Base-by-base conservation (phyloP, 2,797 vertebrate genomes). In the Dendrocincla tyrannina region DNA sequence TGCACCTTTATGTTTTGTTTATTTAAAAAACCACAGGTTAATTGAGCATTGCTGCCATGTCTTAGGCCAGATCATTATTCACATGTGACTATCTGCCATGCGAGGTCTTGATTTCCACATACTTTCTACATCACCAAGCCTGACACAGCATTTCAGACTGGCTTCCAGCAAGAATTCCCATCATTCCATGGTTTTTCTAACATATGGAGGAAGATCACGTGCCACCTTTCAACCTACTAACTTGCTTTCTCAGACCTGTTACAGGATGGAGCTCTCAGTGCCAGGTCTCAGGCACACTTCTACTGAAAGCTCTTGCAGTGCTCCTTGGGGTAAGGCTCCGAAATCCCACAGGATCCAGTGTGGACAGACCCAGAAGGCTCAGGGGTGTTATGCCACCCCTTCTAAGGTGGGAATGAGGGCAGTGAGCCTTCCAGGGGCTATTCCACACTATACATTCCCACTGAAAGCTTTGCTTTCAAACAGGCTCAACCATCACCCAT, bases 261-360 rank as follows among this genome's bases (percentile, higher is more conserved):
- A 5, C 16, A 62, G 74, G 62, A 66, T 19, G n/a, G 39, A 66
- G 50, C 8, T 42, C 32, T 35, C 59, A 2, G 8, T 5, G 17
- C 2, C 37, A 6, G 0, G 1, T 24, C 42, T 3, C 0, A 0
- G 39, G 46, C 33, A 35, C 32, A 2, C 7, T 13, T 8, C 8
- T 35, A 25, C 41, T 12, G 7, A 50, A 77, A 87, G 60, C 14
- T 42, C 70, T 27, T 9, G 17, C 35, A 25, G 5, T 1, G 27
- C 44, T 82, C 42, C 37, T 55, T 1, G 3, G 32, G 20, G 50
- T 35, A n/a, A 76, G 22, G 35, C 44, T 83, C 37, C 77, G 32
- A 0, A 72, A 70, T 23, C 19, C 28, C 3, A 2, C 22, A 49
- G 0, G 33, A 32, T 9, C 66, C 47, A 19, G 18, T 0, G 3